Evolutionary conservation across 2,113 vertebrate species (phyloP).

Genomic region (Hippopotamus amphibius): DNA sequence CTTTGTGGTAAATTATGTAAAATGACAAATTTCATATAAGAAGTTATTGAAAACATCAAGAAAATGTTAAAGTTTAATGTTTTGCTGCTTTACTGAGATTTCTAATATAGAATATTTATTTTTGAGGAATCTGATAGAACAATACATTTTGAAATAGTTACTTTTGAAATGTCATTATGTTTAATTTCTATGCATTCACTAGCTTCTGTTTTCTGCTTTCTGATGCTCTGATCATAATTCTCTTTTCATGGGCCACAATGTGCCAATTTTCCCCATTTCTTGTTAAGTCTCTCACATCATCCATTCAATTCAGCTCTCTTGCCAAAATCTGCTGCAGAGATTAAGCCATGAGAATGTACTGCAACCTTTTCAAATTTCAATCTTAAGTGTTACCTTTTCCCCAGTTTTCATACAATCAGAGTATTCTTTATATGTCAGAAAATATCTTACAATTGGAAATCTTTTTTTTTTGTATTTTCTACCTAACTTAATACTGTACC

Average conservation of each 20-base stretch:
- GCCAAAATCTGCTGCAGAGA: not conserved
- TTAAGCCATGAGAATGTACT: not conserved
- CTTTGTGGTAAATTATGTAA: conserved; percentile 21
- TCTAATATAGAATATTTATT: not conserved
- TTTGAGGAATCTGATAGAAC: not conserved
- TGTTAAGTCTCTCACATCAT: not conserved
- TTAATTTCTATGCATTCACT: not conserved
- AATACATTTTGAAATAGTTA: not conserved
- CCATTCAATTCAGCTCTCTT: not conserved
- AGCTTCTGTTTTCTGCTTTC: not conserved
- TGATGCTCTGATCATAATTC: not conserved
- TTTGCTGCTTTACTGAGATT: not conserved
- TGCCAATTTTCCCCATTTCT: not conserved
- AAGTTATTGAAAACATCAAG: conserved; percentile 21
- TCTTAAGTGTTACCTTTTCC: not conserved
- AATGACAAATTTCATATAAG: not conserved
- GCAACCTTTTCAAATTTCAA: not conserved
- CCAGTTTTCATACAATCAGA: not conserved
- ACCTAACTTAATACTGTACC: not conserved
- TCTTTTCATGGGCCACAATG: not conserved
- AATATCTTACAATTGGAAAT: not conserved
- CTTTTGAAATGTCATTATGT: not conserved
- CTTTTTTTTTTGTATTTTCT: not conserved
- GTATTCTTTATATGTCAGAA: not conserved
- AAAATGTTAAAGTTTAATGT: not conserved